Evolutionary conservation across 2,888 invertebrate genomes (phyloP).

Genomic region (Nowickia ferox): DNA sequence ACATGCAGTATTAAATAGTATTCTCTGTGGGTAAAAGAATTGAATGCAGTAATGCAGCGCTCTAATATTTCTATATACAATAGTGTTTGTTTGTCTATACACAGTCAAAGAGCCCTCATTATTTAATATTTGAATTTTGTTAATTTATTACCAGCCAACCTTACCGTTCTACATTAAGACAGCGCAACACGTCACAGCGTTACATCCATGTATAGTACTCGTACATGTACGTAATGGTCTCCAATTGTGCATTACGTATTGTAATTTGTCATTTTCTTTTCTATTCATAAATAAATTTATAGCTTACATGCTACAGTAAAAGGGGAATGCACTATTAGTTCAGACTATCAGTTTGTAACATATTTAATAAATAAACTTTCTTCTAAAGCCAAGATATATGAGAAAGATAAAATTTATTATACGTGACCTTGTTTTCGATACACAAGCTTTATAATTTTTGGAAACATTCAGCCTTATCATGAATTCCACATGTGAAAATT

Average conservation of each 20-base stretch:
- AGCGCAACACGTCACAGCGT: constrained; percentile 32
- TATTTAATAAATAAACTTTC: neutral
- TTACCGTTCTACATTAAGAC: constrained; percentile 4
- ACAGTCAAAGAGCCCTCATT: constrained; percentile 42
- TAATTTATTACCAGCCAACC: constrained; percentile 39
- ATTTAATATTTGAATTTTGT: constrained; percentile 47
- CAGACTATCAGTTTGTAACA: neutral
- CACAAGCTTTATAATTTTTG: no score
- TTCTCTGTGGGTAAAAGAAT: no score
- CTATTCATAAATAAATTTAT: constrained; percentile 36
- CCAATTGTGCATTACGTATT: constrained; percentile 67
- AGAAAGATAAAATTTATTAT: no score
- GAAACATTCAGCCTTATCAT: no score
- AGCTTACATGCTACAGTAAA: neutral
- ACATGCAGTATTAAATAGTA: no score
- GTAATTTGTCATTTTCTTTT: constrained; percentile 67
- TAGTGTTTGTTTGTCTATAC: neutral
- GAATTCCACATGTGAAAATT: no score
- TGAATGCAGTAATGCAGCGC: no score
- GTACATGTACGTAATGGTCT: constrained; percentile 11
- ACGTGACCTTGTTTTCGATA: no score
- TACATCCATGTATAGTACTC: neutral
- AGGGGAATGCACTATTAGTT: neutral
- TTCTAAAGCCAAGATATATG: no score
- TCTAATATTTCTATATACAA: neutral